Conservation (phyloP, 2,888 invertebrate genomes). For the Drosophila ezoana region DNA sequence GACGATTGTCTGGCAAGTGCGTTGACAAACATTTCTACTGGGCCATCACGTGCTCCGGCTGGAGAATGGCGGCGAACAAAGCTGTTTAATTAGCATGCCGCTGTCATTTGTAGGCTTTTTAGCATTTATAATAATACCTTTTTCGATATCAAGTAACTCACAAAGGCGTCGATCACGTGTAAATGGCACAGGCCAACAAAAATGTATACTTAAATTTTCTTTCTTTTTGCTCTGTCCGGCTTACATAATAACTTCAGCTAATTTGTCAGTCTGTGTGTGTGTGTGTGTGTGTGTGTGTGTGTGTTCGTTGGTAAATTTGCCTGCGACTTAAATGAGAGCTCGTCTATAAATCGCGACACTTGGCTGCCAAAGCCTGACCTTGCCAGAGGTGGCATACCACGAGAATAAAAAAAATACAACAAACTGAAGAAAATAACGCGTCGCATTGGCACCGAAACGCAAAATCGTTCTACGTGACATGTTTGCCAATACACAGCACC, state of each 20-base stretch:
- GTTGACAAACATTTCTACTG: slow-evolving; percentile 64
- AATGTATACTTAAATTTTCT: slow-evolving; percentile 11
- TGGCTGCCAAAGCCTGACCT: slow-evolving; percentile 55
- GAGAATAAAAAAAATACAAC: neutral
- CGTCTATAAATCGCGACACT: slow-evolving; percentile 53
- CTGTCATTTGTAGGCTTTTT: slow-evolving; percentile 62
- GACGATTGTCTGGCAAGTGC: slow-evolving; percentile 71
- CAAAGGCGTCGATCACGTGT: slow-evolving; percentile 22
- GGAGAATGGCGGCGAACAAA: slow-evolving; percentile 63
- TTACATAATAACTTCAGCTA: slow-evolving; percentile 38
- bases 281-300: neutral
- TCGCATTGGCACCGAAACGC: slow-evolving; percentile 74
- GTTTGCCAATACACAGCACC: slow-evolving; percentile 51
- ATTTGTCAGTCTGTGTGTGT: slow-evolving; percentile 27
- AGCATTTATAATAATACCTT: slow-evolving; percentile 34
- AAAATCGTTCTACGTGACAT: slow-evolving; percentile 74
- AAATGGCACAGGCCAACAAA: slow-evolving; percentile 29
- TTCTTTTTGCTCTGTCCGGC: slow-evolving; percentile 13
- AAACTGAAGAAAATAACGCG: slow-evolving; percentile 48
- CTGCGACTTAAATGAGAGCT: slow-evolving; percentile 34
- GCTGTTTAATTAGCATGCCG: slow-evolving; percentile 69
- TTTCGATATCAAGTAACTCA: slow-evolving; percentile 47
- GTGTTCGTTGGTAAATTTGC: neutral
- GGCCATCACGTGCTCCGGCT: slow-evolving; percentile 65
- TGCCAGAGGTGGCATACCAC: slow-evolving; percentile 69